These are phyloP conservation scores for Gambelia wislizenii DNA, from an alignment of 2,797 vertebrate species.

Conservation along the genomic window DNA sequence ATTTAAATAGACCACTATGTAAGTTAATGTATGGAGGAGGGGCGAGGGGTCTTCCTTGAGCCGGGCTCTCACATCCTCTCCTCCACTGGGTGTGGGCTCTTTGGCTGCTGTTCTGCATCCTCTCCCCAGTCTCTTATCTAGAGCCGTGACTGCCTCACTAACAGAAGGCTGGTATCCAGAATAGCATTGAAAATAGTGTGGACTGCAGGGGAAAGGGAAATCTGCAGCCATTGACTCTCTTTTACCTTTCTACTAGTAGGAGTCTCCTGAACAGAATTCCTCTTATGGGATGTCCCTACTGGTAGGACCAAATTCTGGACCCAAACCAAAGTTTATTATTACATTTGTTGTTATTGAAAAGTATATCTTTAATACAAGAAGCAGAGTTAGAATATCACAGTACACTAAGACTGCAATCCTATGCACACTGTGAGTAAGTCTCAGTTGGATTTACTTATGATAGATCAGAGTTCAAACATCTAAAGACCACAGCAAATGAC, in stretches of 20 bases:
- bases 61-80: background rate
- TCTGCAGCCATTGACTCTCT: no score
- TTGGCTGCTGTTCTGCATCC: background rate
- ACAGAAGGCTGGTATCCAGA: background rate
- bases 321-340: background rate
- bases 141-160: background rate
- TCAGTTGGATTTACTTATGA: background rate
- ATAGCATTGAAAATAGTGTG: no score
- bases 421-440: background rate
- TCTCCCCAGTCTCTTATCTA: background rate
- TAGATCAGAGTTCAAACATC: background rate
- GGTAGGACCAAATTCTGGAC: no score
- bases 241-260: no score
- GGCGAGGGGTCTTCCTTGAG: no score
- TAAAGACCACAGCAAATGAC: background rate
- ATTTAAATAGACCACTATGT: background rate
- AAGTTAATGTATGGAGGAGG: slow-evolving; percentile 7
- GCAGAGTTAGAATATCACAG: background rate
- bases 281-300: no score
- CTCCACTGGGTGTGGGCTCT: background rate
- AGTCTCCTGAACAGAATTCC: no score
- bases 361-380: background rate
- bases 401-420: background rate
- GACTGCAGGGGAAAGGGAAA: no score
- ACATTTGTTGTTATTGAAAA: background rate